Evolutionary conservation across 2,113 vertebrate species (phyloP).

Genomic region (Bubo blakistoni): DNA sequence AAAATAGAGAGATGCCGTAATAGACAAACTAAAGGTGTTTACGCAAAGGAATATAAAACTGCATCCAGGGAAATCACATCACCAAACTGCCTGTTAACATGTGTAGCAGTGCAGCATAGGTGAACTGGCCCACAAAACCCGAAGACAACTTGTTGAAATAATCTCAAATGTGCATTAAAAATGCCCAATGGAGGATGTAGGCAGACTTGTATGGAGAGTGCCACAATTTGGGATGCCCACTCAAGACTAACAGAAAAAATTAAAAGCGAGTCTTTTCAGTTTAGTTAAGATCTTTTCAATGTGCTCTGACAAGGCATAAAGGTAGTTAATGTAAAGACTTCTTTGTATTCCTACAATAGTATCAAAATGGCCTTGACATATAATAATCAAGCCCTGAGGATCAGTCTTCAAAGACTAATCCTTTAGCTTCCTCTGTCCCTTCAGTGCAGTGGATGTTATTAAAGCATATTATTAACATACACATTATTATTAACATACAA

Average conservation of each 20-base stretch:
- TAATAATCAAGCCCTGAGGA: neutral
- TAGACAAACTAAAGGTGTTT: neutral
- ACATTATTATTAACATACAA: neutral
- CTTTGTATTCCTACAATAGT: neutral
- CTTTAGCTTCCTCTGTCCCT: neutral
- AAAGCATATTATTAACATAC: neutral
- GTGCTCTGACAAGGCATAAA: neutral
- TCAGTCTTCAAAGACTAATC: neutral
- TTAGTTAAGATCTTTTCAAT: neutral
- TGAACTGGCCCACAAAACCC: neutral
- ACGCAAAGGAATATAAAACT: neutral
- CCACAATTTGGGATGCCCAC: neutral
- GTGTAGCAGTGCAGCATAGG: neutral
- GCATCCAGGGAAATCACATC: neutral
- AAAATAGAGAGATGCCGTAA: neutral
- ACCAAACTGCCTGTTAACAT: neutral
- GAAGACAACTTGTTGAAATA: neutral
- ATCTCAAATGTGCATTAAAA: neutral
- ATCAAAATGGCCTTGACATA: neutral
- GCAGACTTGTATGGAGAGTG: neutral
- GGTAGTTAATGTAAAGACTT: neutral
- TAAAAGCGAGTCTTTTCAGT: neutral
- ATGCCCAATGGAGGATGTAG: neutral
- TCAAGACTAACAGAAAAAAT: neutral
- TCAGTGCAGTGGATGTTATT: neutral